phyloP scores from a whole-genome alignment of 2,888 invertebrate species.

The Automeris io region DNA sequence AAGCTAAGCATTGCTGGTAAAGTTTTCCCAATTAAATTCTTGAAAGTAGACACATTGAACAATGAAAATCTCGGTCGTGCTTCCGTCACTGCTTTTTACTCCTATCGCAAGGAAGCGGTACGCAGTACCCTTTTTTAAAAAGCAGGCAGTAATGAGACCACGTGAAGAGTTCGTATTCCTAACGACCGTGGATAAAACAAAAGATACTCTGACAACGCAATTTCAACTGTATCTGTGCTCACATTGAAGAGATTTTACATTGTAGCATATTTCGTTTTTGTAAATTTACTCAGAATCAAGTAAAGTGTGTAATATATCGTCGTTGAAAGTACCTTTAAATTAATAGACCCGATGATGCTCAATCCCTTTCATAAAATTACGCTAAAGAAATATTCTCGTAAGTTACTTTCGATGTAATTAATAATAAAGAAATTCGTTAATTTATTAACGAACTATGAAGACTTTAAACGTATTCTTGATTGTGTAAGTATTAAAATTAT shows the following conservation, averaged over 20 bases:
- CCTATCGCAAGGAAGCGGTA: conserved; percentile 22
- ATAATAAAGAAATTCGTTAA: neutral
- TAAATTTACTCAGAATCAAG: conserved; percentile 27
- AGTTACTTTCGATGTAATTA: neutral
- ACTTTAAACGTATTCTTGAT: too few relatives aligned
- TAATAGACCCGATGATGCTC: conserved; percentile 20
- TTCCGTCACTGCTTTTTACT: conserved; percentile 19
- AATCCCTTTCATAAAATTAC: conserved; percentile 16
- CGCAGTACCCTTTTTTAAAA: conserved; percentile 23
- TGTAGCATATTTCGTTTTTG: conserved; percentile 10
- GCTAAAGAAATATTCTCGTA: neutral
- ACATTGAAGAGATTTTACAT: conserved; percentile 7
- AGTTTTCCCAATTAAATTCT: conserved; percentile 9
- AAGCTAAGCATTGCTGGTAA: too few relatives aligned
- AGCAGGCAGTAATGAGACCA: conserved; percentile 38
- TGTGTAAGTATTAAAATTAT: too few relatives aligned
- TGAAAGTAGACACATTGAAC: conserved; percentile 22
- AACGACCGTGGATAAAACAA: conserved; percentile 25
- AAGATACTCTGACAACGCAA: conserved; percentile 17
- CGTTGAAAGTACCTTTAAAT: conserved; percentile 21
- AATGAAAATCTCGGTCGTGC: conserved; percentile 29
- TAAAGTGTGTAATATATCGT: conserved; percentile 15
- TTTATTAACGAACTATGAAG: too few relatives aligned
- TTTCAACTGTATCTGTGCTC: conserved; percentile 16
- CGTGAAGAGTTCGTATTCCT: conserved; percentile 27